Base-by-base conservation (phyloP, 1,140 invertebrate species). In the Drosophila ficusphila region DNA sequence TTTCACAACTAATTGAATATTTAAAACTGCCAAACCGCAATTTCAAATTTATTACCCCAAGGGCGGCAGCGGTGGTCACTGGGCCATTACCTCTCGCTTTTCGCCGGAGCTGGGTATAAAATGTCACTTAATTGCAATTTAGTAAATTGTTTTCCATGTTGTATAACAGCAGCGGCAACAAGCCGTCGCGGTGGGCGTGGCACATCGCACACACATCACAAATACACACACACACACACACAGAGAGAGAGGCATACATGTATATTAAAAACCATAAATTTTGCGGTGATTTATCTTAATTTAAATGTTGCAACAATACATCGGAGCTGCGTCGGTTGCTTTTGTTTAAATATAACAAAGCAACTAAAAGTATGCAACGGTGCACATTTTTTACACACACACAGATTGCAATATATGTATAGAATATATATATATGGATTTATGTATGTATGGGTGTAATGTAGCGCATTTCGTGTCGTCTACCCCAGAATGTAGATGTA, bases 251-350 rank as follows among this genome's bases (percentile, higher is more conserved):
- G 11, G 4, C 18, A n/a, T n/a, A 41, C 18, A 44, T 19, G 56
- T 46, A 86, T 90, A 90, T 90, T 90, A 90, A 90, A 73, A 90
- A 90, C 89, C 89, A 90, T 90, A 90, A 89, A 90, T 90, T 90
- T 86, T 89, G 88, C 72, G 83, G 81, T 90, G 83, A 90, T 90
- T 90, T 90, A 90, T 90, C 89, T 90, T 89, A 90, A 90, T 90
- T 90, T 90, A 90, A 90, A 90, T 90, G 83, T 89, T 86, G 83
- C 86, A 90, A 89, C 85, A 89, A 89, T 89, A 67, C 82, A 89
- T 83, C 33, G 44, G 29, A 71, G 46, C 39, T 51, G 67, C 64
- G 62, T 54, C 64, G 60, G 47, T 31, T 46, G 75, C 78, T 68
- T 83, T 89, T 89, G 85, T 89, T 83, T 83, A 89, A 89, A 89